phyloP scores from a whole-genome alignment of 2,797 vertebrate genomes.

The Momotus momota region DNA sequence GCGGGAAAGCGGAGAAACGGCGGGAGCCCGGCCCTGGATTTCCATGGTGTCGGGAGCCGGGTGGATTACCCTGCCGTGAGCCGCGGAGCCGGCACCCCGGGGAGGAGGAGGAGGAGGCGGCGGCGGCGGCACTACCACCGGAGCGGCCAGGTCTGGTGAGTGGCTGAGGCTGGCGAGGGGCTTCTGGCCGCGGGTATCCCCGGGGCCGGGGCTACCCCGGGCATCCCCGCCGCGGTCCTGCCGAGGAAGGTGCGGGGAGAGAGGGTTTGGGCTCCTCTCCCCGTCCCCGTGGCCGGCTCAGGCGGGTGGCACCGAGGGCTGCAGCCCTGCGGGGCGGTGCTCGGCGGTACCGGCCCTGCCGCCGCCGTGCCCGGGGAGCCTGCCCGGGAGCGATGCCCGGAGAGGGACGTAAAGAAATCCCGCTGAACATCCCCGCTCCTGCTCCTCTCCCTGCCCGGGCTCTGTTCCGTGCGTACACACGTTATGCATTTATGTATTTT shows the following conservation, averaged over 20 bases:
- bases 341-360: background rate
- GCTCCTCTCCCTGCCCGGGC: background rate
- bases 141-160: slow-evolving; percentile 9
- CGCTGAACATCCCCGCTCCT: fast-evolving
- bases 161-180: background rate
- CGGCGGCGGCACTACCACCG: background rate
- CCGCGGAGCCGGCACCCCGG: background rate
- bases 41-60: slow-evolving; percentile 40
- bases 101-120: background rate
- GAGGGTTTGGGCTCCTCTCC: background rate
- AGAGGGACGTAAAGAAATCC: fast-evolving
- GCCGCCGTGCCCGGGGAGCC: background rate
- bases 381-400: background rate
- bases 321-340: background rate
- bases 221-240: background rate
- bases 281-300: background rate
- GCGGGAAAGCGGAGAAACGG: slow-evolving; percentile 60
- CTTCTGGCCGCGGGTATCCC: background rate
- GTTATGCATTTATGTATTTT: fast-evolving
- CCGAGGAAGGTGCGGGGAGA: background rate
- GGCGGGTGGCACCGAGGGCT: background rate
- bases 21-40: slow-evolving; percentile 50
- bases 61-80: slow-evolving; percentile 69
- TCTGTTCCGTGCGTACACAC: fast-evolving
- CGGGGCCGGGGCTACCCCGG: background rate